phyloP scores from a whole-genome alignment of 2,113 vertebrate genomes.

The Mobula hypostoma region DNA sequence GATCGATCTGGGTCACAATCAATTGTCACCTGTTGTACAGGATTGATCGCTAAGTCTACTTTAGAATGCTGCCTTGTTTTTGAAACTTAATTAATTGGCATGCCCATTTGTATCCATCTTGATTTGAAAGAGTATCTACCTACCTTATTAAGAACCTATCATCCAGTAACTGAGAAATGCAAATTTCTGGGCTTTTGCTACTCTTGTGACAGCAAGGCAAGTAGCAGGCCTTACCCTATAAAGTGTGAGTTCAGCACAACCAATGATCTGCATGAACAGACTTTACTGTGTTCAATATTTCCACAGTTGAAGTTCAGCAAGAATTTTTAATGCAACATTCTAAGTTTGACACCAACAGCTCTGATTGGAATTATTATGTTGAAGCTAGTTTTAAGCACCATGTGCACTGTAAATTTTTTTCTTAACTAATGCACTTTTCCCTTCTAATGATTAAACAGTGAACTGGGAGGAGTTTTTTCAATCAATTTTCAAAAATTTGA shows the following conservation, averaged over 20 bases:
- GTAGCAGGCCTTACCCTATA: no score
- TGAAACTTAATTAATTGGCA: not conserved
- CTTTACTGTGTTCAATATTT: no score
- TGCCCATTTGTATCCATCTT: no score
- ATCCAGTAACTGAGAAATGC: no score
- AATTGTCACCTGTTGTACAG: not conserved
- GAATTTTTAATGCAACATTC: not conserved
- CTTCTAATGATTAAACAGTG: not conserved
- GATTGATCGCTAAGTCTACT: not conserved
- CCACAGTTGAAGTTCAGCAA: not conserved
- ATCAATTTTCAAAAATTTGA: not conserved
- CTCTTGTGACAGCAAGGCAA: no score
- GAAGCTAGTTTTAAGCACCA: no score
- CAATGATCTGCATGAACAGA: no score
- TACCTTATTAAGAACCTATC: no score
- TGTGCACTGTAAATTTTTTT: not conserved
- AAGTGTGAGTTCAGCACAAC: no score
- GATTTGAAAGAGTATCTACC: no score
- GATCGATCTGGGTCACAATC: not conserved
- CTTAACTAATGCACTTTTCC: not conserved
- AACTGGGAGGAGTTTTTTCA: not conserved
- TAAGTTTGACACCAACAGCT: not conserved
- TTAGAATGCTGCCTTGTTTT: not conserved
- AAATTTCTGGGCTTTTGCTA: no score
- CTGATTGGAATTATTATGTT: not conserved